These are phyloP conservation scores for Gandaritis pyraliata DNA, from an alignment of 2,888 invertebrate species.

Conservation along the genomic window DNA sequence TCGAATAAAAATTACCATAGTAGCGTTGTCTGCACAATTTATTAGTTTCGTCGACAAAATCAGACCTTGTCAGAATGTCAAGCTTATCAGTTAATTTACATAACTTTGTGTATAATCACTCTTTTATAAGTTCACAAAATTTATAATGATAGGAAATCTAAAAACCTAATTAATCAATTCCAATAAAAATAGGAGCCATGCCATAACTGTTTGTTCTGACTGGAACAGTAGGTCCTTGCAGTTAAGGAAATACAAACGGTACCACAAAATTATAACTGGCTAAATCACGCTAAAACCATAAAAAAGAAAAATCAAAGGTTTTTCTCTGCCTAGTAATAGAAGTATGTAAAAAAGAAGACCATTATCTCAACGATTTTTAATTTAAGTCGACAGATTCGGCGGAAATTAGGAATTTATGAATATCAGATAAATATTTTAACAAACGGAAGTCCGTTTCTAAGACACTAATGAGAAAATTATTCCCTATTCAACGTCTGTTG, in stretches of 20 bases:
- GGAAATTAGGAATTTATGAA: neutral
- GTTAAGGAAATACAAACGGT: no score
- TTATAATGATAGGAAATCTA: no score
- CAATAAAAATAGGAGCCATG: no score
- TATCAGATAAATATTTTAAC: neutral
- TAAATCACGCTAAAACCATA: no score
- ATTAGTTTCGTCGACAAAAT: constrained; percentile 56
- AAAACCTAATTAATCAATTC: no score
- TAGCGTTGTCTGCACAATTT: constrained; percentile 52
- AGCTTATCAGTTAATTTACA: constrained; percentile 45
- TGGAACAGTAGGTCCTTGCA: no score
- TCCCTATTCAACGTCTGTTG: constrained; percentile 13
- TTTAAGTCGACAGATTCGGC: neutral
- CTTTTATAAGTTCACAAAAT: neutral
- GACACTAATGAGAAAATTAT: constrained; percentile 24
- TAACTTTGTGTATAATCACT: constrained; percentile 19
- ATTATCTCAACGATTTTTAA: neutral
- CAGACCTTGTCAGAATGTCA: constrained; percentile 56
- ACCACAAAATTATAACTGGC: no score
- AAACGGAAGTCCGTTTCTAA: constrained; percentile 29
- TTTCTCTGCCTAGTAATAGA: no score
- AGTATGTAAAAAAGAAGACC: neutral
- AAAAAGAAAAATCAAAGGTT: no score
- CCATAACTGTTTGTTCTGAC: no score
- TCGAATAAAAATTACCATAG: constrained; percentile 53